A percentile compares a stretch with the other conserved stretches of the same genome.
These are phyloP conservation scores for Ceratosolen fusciceps DNA, from an alignment of 1,140 invertebrate genomes.

Conservation along the genomic window DNA sequence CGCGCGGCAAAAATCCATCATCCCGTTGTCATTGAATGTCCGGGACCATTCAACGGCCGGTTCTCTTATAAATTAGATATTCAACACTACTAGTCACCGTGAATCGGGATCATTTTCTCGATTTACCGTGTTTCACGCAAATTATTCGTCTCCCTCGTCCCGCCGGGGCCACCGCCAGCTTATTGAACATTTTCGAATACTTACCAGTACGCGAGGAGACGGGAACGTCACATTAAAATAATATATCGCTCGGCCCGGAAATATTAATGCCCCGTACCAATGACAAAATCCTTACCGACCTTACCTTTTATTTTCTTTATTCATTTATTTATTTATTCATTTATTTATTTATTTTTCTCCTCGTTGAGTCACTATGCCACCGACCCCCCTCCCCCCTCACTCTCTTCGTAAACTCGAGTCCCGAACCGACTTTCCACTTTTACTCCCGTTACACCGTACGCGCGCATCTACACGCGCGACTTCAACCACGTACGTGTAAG, in stretches of 20 bases:
- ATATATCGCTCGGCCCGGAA: not conserved
- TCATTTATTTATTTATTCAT: too few species aligned
- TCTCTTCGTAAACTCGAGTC: not conserved
- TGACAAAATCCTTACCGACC: not conserved
- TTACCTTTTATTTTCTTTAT: not conserved
- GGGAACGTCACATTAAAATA: slow-evolving; percentile 13
- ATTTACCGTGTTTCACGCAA: not conserved
- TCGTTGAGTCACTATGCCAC: too few species aligned
- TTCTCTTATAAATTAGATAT: slow-evolving; percentile 23
- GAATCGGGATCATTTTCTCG: not conserved
- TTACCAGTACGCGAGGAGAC: not conserved
- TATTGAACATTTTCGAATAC: not conserved
- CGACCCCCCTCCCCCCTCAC: not conserved
- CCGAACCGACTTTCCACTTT: not conserved
- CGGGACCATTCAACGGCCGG: not conserved
- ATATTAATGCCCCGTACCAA: not conserved
- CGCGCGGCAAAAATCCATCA: slow-evolving; percentile 19
- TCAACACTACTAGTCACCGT: not conserved
- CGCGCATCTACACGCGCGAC: too few species aligned
- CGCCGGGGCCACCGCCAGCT: not conserved
- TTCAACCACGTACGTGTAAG: not conserved
- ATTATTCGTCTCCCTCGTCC: not conserved
- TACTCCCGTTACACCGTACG: too few species aligned
- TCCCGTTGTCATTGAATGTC: slow-evolving; percentile 26
- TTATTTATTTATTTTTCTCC: too few species aligned